phyloP scores from a whole-genome alignment of 2,888 invertebrate species.

The Aphodius sticticus region DNA sequence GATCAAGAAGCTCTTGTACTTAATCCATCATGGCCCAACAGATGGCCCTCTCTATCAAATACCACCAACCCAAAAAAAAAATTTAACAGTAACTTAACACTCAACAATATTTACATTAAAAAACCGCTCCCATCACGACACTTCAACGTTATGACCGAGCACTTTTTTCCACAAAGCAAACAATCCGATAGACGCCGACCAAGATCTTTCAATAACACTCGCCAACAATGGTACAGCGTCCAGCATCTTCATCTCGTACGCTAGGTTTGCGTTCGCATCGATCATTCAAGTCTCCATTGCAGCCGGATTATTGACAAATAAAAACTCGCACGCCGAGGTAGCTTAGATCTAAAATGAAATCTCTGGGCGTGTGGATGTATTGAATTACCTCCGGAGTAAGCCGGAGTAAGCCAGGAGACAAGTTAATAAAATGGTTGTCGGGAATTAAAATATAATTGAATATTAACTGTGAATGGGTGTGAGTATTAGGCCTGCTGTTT shows the following conservation, averaged over 20 bases:
- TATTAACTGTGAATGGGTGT: neutral
- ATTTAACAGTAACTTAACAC: neutral
- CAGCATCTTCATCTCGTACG: neutral
- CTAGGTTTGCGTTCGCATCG: constrained; percentile 41
- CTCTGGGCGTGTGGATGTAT: constrained; percentile 21
- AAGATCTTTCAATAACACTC: constrained; percentile 31
- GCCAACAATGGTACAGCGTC: neutral
- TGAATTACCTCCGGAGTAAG: constrained; percentile 26
- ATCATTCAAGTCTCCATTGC: constrained; percentile 42
- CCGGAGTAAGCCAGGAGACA: neutral
- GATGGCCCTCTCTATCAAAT: neutral
- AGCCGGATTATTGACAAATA: constrained; percentile 34
- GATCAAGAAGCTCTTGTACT: neutral
- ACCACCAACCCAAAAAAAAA: neutral
- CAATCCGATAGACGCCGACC: constrained; percentile 41
- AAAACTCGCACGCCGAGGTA: constrained; percentile 24
- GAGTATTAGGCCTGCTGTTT: neutral
- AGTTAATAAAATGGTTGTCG: neutral
- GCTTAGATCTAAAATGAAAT: constrained; percentile 36
- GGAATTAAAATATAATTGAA: constrained; percentile 4
- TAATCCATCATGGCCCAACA: neutral
- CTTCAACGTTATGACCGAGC: constrained; percentile 36
- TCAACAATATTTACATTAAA: neutral
- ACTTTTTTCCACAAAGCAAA: constrained; percentile 43
- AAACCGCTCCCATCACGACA: constrained; percentile 39